These are phyloP conservation scores for Athetis lepigone DNA, from an alignment of 2,888 invertebrate species.

Conservation along the genomic window DNA sequence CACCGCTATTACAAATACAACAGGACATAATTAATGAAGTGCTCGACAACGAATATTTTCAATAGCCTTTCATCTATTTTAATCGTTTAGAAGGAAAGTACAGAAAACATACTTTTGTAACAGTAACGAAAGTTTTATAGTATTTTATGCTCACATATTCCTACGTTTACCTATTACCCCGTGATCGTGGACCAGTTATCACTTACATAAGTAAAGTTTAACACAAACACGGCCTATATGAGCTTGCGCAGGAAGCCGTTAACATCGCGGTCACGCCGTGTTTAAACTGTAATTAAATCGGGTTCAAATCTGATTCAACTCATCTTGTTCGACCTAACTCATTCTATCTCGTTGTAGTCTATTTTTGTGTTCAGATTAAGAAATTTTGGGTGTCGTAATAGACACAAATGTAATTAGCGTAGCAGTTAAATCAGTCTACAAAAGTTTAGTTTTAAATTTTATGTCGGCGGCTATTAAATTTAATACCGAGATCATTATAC, in stretches of 20 bases:
- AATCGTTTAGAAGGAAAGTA: background rate
- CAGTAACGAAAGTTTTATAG: background rate
- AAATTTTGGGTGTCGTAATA: conserved; percentile 26
- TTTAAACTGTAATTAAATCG: conserved; percentile 85
- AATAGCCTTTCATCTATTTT: background rate
- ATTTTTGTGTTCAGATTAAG: conserved; percentile 45
- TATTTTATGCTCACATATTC: background rate
- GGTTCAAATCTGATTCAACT: conserved; percentile 78
- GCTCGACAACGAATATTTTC: too few species aligned
- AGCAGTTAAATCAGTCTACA: background rate
- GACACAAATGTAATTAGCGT: conserved; percentile 18
- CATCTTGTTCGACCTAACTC: conserved; percentile 61
- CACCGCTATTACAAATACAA: conserved; percentile 58
- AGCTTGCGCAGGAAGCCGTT: conserved; percentile 83
- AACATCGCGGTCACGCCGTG: conserved; percentile 79
- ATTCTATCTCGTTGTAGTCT: conserved; percentile 56
- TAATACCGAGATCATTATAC: background rate
- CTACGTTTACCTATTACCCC: conserved; percentile 14
- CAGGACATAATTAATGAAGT: conserved; percentile 1
- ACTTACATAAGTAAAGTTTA: conserved; percentile 79
- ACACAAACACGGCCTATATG: conserved; percentile 80
- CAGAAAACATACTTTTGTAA: background rate
- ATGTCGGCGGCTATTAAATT: background rate
- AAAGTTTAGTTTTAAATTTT: conserved; percentile 14
- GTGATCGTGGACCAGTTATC: conserved; percentile 72